Evolutionary conservation across 2,888 invertebrate genomes (phyloP).

Genomic region (Andrena chrysosceles): DNA sequence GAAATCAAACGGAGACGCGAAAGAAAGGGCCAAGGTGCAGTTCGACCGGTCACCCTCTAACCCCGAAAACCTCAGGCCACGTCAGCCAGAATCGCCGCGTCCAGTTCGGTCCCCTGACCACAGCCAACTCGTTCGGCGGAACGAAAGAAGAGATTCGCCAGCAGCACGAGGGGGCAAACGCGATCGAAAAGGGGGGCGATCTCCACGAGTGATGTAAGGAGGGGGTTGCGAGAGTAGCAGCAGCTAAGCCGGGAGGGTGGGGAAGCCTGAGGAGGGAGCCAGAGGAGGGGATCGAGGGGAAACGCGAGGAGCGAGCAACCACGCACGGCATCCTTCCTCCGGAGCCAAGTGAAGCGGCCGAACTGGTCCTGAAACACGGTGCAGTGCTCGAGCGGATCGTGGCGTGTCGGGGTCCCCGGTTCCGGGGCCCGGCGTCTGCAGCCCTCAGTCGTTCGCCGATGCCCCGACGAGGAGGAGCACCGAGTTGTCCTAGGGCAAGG

Average conservation of each 20-base stretch:
- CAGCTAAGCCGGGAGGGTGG: conserved; percentile 39
- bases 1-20: neutral
- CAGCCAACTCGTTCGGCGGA: conserved; percentile 49
- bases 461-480: conserved; percentile 80
- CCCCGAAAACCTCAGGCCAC: neutral
- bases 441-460: conserved; percentile 83
- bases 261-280: conserved; percentile 42
- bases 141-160: conserved; percentile 57
- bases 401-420: conserved; percentile 75
- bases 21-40: neutral
- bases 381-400: conserved; percentile 71
- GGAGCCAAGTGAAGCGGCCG: conserved; percentile 78
- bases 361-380: conserved; percentile 79
- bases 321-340: conserved; percentile 76
- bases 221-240: conserved; percentile 57
- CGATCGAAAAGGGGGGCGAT: conserved; percentile 58
- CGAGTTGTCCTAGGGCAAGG: conserved; percentile 67
- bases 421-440: conserved; percentile 77
- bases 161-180: conserved; percentile 51
- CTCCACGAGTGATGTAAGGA: conserved; percentile 42
- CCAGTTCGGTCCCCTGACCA: conserved; percentile 53
- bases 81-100: conserved; percentile 24
- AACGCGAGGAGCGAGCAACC: conserved; percentile 63
- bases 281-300: conserved; percentile 44
- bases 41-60: conserved; percentile 1